Percentiles rank a stretch among this genome's conserved stretches.
These are phyloP conservation scores for Eupristina koningsbergeri DNA, from an alignment of 1,140 invertebrate genomes.

Conservation along the genomic window DNA sequence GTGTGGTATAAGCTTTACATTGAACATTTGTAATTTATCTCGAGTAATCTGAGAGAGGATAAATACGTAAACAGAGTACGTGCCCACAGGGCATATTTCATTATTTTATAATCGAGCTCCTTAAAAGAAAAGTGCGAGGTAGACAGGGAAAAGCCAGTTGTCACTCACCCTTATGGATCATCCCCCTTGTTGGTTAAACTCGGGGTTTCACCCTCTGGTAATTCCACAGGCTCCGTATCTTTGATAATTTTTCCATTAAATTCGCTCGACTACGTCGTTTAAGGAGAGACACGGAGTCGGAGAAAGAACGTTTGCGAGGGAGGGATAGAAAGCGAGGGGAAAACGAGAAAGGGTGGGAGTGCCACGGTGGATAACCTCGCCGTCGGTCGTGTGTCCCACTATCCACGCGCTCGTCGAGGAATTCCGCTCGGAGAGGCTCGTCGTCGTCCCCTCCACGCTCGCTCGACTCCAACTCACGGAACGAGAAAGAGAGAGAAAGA, in stretches of 20 bases:
- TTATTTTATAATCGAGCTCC: no score
- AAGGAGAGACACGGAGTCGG: constrained; percentile 38
- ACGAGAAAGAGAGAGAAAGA: constrained; percentile 2
- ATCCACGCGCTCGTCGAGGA: constrained; percentile 62
- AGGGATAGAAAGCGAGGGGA: neutral
- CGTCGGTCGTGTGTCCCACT: constrained; percentile 64
- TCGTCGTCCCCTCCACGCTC: neutral
- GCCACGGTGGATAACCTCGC: constrained; percentile 51
- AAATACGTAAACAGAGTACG: no score
- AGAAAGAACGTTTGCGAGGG: neutral
- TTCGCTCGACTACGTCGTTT: neutral
- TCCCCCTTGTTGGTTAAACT: neutral
- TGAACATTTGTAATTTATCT: no score
- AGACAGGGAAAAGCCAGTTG: neutral
- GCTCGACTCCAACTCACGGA: neutral
- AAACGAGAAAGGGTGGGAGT: constrained; percentile 54
- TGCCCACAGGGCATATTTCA: no score
- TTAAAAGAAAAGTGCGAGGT: no score
- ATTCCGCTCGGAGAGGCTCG: constrained; percentile 63
- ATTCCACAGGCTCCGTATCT: neutral
- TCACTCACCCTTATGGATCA: no score
- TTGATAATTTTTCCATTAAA: constrained; percentile 39
- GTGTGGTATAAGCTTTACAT: no score
- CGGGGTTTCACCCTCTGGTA: neutral
- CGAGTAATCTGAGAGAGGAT: no score